Percentiles rank a stretch among this genome's conserved stretches.
These are phyloP conservation scores for Seriola dumerili DNA, from an alignment of 2,113 vertebrate genomes.

Conservation along the genomic window DNA sequence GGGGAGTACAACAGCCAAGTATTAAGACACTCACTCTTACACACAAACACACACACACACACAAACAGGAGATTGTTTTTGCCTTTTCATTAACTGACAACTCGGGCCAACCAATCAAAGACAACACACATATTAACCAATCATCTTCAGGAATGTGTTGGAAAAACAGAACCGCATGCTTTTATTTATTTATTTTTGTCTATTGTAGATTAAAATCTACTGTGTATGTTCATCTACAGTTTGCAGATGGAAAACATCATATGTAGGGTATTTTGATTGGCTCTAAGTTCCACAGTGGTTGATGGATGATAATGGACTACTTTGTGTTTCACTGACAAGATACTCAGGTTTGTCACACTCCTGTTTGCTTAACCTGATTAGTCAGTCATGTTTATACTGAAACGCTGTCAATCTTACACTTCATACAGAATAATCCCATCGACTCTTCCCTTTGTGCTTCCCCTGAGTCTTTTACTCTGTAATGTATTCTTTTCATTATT, in stretches of 20 bases:
- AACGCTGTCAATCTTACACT: background rate
- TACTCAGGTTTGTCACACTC: conserved; percentile 32
- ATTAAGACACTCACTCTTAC: conserved; percentile 46
- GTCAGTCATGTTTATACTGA: conserved; percentile 22
- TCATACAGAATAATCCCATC: background rate
- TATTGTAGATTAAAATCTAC: background rate
- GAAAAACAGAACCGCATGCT: background rate
- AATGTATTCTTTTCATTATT: background rate
- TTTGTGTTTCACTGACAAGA: conserved; percentile 21
- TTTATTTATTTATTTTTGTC: background rate
- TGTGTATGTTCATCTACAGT: background rate
- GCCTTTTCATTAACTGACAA: conserved; percentile 45
- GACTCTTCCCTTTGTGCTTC: background rate
- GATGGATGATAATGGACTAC: conserved; percentile 7
- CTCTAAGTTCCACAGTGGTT: background rate
- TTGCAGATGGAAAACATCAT: background rate
- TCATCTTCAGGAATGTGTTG: conserved; percentile 39
- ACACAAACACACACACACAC: conserved; percentile 10
- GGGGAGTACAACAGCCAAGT: conserved; percentile 59
- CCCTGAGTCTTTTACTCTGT: too few relatives aligned
- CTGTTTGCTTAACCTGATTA: conserved; percentile 62
- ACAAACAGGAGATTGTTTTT: conserved; percentile 62
- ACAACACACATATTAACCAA: conserved; percentile 20
- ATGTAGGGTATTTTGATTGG: background rate
- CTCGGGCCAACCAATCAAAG: conserved; percentile 36